Conservation (phyloP, 2,888 invertebrate species). For the Eretmocerus hayati region DNA sequence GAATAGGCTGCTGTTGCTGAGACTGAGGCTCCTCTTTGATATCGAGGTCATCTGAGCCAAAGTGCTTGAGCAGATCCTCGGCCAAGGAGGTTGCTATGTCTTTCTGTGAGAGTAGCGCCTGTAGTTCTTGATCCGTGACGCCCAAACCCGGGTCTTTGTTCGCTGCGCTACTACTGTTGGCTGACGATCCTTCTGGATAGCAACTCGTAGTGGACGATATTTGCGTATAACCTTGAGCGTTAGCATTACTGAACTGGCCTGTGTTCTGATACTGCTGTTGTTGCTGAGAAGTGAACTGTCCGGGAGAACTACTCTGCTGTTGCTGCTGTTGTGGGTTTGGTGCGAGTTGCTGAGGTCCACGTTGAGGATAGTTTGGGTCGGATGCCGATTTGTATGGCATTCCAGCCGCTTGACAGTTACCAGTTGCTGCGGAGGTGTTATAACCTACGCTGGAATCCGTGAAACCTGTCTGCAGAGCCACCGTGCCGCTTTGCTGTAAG, state of each 20-base stretch:
- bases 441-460: constrained; percentile 45
- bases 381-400: constrained; percentile 50
- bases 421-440: constrained; percentile 46
- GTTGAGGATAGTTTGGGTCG: constrained; percentile 38
- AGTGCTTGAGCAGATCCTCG: constrained; percentile 81
- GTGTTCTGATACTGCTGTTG: constrained; percentile 35
- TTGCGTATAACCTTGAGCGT: constrained; percentile 46
- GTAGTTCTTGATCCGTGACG: constrained; percentile 18
- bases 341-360: constrained; percentile 28
- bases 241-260: constrained; percentile 36
- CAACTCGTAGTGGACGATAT: constrained; percentile 44
- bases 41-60: constrained; percentile 65
- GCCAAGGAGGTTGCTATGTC: constrained; percentile 73
- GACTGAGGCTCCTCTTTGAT: constrained; percentile 44
- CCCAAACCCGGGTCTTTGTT: constrained; percentile 15
- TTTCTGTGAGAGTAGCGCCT: constrained; percentile 61
- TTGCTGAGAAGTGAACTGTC: constrained; percentile 25
- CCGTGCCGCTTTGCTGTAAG: constrained; percentile 47
- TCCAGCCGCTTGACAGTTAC: constrained; percentile 47
- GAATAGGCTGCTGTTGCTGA: constrained; percentile 38
- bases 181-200: constrained; percentile 39
- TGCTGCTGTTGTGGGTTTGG: constrained; percentile 3
- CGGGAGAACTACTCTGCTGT: not conserved
- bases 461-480: constrained; percentile 48
- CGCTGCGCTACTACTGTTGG: constrained; percentile 26